phyloP scores from a whole-genome alignment of 2,113 vertebrate species.

The Ginglymostoma cirratum region DNA sequence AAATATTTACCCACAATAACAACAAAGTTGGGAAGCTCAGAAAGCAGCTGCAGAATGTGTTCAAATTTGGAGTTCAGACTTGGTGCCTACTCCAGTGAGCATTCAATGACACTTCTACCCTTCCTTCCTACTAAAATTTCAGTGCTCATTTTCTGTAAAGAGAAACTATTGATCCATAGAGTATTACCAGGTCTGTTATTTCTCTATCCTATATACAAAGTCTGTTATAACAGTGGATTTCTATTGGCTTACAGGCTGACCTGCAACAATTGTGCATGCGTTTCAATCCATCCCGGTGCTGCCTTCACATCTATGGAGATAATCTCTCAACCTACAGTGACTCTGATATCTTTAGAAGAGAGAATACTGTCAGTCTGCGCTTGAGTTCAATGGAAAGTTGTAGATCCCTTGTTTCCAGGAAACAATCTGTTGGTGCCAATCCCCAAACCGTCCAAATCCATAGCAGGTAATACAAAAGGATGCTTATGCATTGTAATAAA shows the following conservation, averaged over 20 bases:
- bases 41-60: too few species aligned
- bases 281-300: conserved; percentile 23
- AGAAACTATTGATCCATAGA: background rate
- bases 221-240: background rate
- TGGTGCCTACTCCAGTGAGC: background rate
- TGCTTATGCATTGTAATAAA: background rate
- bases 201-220: background rate
- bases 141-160: background rate
- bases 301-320: conserved; percentile 26
- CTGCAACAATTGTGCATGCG: conserved; percentile 12
- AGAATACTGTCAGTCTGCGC: conserved; percentile 2
- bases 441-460: conserved; percentile 23
- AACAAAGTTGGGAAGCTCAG: too few species aligned
- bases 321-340: conserved; percentile 33
- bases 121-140: background rate
- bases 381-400: conserved; percentile 29
- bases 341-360: conserved; percentile 25
- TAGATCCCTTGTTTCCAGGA: conserved; percentile 24
- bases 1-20: too few species aligned
- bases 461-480: background rate
- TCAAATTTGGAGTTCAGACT: background rate
- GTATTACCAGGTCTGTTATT: background rate
- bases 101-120: background rate
- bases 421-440: background rate
- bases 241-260: conserved; percentile 12